Conservation (phyloP, 1,140 invertebrate species). For the Alviniconcha marisindica region DNA sequence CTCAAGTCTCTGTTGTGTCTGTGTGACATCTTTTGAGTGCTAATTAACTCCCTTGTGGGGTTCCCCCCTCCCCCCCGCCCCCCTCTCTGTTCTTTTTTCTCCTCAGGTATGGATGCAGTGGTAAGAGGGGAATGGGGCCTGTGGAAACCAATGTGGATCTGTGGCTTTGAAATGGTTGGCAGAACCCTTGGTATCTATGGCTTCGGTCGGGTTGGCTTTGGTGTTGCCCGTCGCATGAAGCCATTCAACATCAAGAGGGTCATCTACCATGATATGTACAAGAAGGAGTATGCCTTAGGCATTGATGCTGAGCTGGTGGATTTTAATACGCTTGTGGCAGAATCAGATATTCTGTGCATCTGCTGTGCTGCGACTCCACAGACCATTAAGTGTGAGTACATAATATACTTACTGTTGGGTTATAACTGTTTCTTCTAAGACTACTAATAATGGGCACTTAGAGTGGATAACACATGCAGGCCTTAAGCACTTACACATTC, state of each 20-base stretch:
- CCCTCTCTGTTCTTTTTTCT: constrained; percentile 8
- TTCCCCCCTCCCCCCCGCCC: too few relatives aligned
- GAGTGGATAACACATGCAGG: too few relatives aligned
- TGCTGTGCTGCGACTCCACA: constrained; percentile 65
- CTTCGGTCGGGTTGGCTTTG: constrained; percentile 84
- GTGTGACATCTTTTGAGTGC: too few relatives aligned
- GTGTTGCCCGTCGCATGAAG: constrained; percentile 82
- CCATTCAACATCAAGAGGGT: constrained; percentile 83
- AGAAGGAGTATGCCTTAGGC: constrained; percentile 78
- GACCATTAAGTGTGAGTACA: constrained; percentile 47
- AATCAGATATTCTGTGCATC: constrained; percentile 71
- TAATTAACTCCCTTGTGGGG: too few relatives aligned
- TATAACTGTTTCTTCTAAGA: too few relatives aligned
- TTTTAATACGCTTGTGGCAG: constrained; percentile 66
- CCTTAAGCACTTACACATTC: too few relatives aligned
- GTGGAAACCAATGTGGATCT: constrained; percentile 94
- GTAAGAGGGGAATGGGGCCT: constrained; percentile 74
- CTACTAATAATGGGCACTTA: too few relatives aligned
- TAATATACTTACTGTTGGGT: too few relatives aligned
- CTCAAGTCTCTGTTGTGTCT: too few relatives aligned
- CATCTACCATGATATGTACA: constrained; percentile 84
- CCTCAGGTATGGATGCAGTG: constrained; percentile 66
- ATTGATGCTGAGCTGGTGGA: constrained; percentile 83
- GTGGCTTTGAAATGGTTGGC: constrained; percentile 85
- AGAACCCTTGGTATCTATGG: constrained; percentile 92